Percentiles rank a stretch among this genome's conserved stretches.
These are phyloP conservation scores for Augiades crinisus DNA, from an alignment of 2,888 invertebrate genomes.

Conservation along the genomic window DNA sequence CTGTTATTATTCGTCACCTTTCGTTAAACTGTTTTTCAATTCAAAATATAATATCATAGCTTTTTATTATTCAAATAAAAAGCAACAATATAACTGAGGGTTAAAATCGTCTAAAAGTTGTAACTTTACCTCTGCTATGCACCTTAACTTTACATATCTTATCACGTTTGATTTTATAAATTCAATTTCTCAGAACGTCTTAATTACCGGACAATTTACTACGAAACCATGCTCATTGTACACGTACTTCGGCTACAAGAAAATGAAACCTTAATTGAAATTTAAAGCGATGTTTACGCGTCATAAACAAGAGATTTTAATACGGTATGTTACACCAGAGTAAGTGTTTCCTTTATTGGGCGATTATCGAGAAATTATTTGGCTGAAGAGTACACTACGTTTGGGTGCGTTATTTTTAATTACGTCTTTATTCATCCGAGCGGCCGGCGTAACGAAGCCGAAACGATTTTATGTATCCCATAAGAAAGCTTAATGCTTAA, in stretches of 20 bases:
- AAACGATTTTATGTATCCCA: slow-evolving; percentile 55
- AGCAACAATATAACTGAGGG: too few relatives aligned
- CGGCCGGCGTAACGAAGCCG: slow-evolving; percentile 49
- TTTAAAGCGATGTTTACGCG: slow-evolving; percentile 20
- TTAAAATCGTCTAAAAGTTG: too few relatives aligned
- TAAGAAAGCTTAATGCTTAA: slow-evolving; percentile 59
- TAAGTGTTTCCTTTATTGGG: slow-evolving; percentile 46
- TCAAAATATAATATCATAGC: too few relatives aligned
- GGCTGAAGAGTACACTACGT: slow-evolving; percentile 26
- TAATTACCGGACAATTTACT: too few relatives aligned
- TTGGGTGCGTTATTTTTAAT: slow-evolving; percentile 53
- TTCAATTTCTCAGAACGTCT: too few relatives aligned
- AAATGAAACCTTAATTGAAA: slow-evolving; percentile 20
- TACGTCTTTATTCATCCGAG: slow-evolving; percentile 51
- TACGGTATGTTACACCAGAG: slow-evolving; percentile 35
- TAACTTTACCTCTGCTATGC: too few relatives aligned
- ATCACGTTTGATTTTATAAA: too few relatives aligned
- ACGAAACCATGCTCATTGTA: too few relatives aligned
- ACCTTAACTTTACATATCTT: too few relatives aligned
- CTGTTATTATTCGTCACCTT: too few relatives aligned
- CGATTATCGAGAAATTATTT: slow-evolving; percentile 32
- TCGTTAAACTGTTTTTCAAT: too few relatives aligned
- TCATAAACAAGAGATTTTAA: slow-evolving; percentile 33
- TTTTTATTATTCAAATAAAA: too few relatives aligned
- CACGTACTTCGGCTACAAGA: background rate